Conservation (phyloP, 1,140 invertebrate genomes). For the Zaprionus taronus region DNA sequence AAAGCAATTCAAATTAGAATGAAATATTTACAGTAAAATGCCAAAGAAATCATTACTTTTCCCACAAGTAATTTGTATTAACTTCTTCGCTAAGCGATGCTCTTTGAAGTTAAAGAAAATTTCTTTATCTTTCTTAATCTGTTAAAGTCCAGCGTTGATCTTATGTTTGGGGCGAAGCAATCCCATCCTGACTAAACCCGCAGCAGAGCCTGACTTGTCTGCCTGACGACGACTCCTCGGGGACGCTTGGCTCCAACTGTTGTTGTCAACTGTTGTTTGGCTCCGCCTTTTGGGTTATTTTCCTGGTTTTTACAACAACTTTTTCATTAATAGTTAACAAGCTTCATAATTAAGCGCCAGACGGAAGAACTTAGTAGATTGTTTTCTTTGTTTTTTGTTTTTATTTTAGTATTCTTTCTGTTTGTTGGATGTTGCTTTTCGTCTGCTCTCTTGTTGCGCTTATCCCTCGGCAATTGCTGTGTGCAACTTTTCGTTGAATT, state of each 20-base stretch:
- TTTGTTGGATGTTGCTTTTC: slow-evolving; percentile 1
- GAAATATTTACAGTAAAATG: not conserved
- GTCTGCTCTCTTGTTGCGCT: slow-evolving; percentile 8
- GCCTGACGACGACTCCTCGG: slow-evolving; percentile 25
- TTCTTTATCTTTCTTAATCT: slow-evolving; percentile 5
- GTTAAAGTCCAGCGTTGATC: not conserved
- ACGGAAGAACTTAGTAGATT: slow-evolving; percentile 45
- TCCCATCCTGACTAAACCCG: no score
- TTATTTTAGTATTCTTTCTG: slow-evolving; percentile 3
- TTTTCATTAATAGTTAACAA: slow-evolving; percentile 83
- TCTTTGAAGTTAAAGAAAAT: slow-evolving; percentile 19
- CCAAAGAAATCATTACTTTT: not conserved
- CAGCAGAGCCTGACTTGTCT: not conserved
- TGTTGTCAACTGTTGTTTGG: slow-evolving; percentile 51
- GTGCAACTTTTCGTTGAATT: slow-evolving; percentile 43
- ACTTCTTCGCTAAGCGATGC: not conserved
- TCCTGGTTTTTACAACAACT: slow-evolving; percentile 75
- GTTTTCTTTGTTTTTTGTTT: slow-evolving; percentile 23
- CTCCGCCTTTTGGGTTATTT: slow-evolving; percentile 45
- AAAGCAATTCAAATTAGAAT: not conserved
- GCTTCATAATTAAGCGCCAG: slow-evolving; percentile 78
- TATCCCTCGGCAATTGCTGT: slow-evolving; percentile 41
- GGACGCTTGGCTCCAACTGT: slow-evolving; percentile 5
- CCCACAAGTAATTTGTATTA: not conserved
- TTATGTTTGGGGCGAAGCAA: not conserved